Conservation (phyloP, 2,113 vertebrate genomes). For the Probosciger aterrimus region DNA sequence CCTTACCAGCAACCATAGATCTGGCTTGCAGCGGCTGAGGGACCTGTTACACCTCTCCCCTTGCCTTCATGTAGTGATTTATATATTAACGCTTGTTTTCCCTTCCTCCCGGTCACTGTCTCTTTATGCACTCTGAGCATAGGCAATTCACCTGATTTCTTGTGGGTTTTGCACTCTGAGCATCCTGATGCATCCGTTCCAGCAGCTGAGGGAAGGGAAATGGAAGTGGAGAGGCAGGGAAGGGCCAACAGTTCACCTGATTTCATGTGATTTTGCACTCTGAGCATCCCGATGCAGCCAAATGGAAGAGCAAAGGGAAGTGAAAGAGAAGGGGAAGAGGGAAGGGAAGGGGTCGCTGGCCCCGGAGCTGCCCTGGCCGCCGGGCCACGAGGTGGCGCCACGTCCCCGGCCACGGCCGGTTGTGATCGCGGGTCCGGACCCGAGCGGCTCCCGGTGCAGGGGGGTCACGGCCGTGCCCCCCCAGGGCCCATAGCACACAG, state of each 20-base stretch:
- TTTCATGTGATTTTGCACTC: rapidly evolving
- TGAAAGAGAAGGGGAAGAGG: not conserved
- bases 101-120: rapidly evolving
- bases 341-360: not conserved
- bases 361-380: not conserved
- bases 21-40: rapidly evolving
- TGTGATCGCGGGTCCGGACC: too few species aligned
- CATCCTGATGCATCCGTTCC: not conserved
- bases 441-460: too few species aligned
- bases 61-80: rapidly evolving
- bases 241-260: rapidly evolving
- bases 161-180: rapidly evolving
- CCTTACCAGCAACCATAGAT: rapidly evolving
- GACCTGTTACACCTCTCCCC: rapidly evolving
- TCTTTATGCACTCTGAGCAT: rapidly evolving
- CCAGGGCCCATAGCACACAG: too few species aligned
- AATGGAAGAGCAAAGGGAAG: not conserved
- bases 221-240: not conserved
- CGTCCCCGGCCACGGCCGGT: not conserved
- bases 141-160: rapidly evolving
- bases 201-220: not conserved
- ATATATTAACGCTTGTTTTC: not conserved
- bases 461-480: too few species aligned
- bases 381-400: conserved; percentile 37
- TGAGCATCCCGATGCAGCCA: rapidly evolving